These are phyloP conservation scores for Dendrolimus kikuchii DNA, from an alignment of 1,140 invertebrate species.

Conservation along the genomic window DNA sequence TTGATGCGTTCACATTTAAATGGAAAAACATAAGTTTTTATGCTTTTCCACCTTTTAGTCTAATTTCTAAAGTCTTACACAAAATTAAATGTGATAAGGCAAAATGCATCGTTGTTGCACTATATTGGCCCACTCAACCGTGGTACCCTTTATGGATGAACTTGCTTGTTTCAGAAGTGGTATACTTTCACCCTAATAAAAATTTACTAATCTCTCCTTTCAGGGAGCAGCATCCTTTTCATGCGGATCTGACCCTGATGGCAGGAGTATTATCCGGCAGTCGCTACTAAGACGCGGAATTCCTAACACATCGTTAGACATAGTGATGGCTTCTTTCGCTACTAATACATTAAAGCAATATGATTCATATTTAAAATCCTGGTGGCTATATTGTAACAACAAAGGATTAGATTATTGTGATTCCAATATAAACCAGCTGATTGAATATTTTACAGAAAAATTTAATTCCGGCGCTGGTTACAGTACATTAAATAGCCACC, in stretches of 20 bases:
- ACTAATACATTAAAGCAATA: slow-evolving; percentile 34
- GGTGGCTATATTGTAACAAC: slow-evolving; percentile 11
- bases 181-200: slow-evolving; percentile 1
- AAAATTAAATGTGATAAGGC: slow-evolving; percentile 19
- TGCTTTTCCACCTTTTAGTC: slow-evolving; percentile 26
- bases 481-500: slow-evolving; percentile 9
- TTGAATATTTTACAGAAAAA: neutral
- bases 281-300: slow-evolving; percentile 13
- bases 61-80: slow-evolving; percentile 18
- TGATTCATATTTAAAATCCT: slow-evolving; percentile 12
- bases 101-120: slow-evolving; percentile 6
- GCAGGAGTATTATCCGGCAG: slow-evolving; percentile 21
- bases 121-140: slow-evolving; percentile 11
- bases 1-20: slow-evolving; percentile 16
- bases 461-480: slow-evolving; percentile 4
- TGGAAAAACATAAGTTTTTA: slow-evolving; percentile 11
- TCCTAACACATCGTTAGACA: slow-evolving; percentile 14
- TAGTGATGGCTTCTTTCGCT: slow-evolving; percentile 21
- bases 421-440: neutral
- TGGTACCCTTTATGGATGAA: slow-evolving; percentile 11
- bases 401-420: neutral
- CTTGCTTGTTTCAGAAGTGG: neutral
- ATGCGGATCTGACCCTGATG: slow-evolving; percentile 6
- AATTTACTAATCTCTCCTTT: slow-evolving; percentile 6
- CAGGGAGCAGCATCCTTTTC: slow-evolving; percentile 7